Base-by-base conservation (phyloP, 2,888 invertebrate species). In the Idaea straminata region DNA sequence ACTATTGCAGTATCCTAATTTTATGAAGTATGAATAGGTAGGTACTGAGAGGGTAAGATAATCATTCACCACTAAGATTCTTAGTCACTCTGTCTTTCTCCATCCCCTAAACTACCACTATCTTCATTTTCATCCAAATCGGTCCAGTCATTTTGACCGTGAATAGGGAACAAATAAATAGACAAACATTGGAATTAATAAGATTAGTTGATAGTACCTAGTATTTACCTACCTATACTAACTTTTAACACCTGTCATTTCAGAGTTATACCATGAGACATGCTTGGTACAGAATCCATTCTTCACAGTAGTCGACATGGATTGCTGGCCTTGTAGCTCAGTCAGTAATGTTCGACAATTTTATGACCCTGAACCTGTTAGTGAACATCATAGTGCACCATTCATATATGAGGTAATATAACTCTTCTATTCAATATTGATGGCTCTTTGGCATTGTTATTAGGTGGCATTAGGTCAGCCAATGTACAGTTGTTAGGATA, bases 211-310 rank as follows among this genome's bases (percentile, higher is more conserved):
- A n/a, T n/a, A n/a, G n/a, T n/a, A n/a, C n/a, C n/a, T n/a, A n/a
- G n/a, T n/a, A n/a, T n/a, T n/a, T 25, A 25, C 25, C 25, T 25
- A 25, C 25, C 25, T 47, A 7, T 47, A 47, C 13, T 7, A 7
- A 47, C 47, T 47, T 5, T 47, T 47, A 7, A 13, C 47, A 47
- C 10, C 47, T 71, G 15, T 35, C 35, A 82, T 94, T 85, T 75
- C 89, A 95, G 97, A 95, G 83, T 94, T 95, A 60, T 97, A 98
- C 78, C 97, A 97, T 90, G 97, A 97, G 86, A 95, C 96, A 78
- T 98, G 97, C 83, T 89, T 98, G 57, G 87, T 97, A 74, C 95
- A 96, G 81, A 98, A 98, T 88, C 97, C 97, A 15, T 96, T 95
- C 82, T 98, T 97, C 83, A 94, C 95, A 81, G 95, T 97, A 10